Evolutionary conservation across 2,888 invertebrate species (phyloP), one percentile per base, ranked within the genome.

Genomic region (Hyposoter dolosus): DNA sequence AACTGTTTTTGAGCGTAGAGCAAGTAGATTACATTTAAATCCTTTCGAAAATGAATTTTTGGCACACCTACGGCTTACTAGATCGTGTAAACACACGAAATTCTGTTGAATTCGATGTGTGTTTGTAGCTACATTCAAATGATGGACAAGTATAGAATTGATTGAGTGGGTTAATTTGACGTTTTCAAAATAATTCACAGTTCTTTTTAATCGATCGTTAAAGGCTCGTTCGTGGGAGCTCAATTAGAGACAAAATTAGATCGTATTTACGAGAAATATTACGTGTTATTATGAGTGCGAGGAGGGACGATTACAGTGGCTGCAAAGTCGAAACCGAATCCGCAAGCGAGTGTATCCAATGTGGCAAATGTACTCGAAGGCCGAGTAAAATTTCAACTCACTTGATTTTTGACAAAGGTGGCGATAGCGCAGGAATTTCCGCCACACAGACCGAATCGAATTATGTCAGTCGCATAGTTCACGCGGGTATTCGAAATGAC

Each of bases 381-480:
- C 23, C 68, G 19, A 66, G 72, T 19, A 79, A 60, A 72, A 60
- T 53, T 12, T 71, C 43, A 10, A 53, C 60, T 53, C 63, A 75
- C 56, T 69, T 63, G 17, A 69, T 47, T 63, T 56, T 72, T 10
- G 81, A 76, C 23, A 75, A 40, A 47, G 68, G 66, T 19, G 74
- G 60, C 35, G 69, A 85, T 66, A 84, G 66, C 12, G 76, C 53
- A 12, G 88, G 77, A 76, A 82, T 84, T 60, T 23, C 81, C 1
- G 66, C 68, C 3, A 87, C 84, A 80, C 81, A 82, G 1, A 23
- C 71, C n/a, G 88, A 88, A 10, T 78, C 81, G 12, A 83, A 60
- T 43, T 91, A 89, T 53, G 87, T 87, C 1, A 88, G 88, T 66
- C 90, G 90, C 82, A 90, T 91, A 60, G 86, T 91, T 53, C 88